Evolutionary conservation across 2,113 vertebrate species (phyloP).

Genomic region (Oncorhynchus mykiss): DNA sequence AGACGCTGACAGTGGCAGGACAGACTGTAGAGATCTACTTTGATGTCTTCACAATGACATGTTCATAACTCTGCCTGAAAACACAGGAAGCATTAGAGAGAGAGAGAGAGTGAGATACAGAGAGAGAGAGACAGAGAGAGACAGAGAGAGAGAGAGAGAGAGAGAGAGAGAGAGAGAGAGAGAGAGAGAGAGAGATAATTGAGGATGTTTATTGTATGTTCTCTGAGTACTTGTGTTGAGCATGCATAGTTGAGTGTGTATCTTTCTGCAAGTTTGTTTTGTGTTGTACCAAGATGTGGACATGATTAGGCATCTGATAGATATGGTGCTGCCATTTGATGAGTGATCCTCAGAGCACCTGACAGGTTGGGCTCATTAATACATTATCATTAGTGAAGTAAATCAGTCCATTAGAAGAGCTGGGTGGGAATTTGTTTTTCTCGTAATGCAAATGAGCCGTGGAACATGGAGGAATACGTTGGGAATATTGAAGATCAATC

Average conservation of each 20-base stretch:
- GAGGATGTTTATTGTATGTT: background rate
- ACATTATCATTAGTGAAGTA: slow-evolving; percentile 47
- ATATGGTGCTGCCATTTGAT: slow-evolving; percentile 21
- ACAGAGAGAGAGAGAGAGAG: background rate
- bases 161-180: background rate
- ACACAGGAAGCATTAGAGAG: too few species aligned
- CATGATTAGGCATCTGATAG: slow-evolving; percentile 14
- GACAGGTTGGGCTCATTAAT: slow-evolving; percentile 39
- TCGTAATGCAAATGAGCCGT: slow-evolving; percentile 50
- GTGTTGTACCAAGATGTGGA: slow-evolving; percentile 9
- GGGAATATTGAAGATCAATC: slow-evolving; percentile 48
- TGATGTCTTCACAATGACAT: too few species aligned
- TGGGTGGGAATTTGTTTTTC: slow-evolving; percentile 44
- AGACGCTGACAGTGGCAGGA: too few species aligned
- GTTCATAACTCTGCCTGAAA: too few species aligned
- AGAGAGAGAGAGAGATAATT: background rate
- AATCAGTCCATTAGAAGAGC: slow-evolving; percentile 32
- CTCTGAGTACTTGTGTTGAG: background rate
- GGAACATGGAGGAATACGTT: slow-evolving; percentile 32
- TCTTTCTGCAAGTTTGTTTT: background rate
- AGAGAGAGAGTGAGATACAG: background rate
- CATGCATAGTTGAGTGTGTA: slow-evolving; percentile 4
- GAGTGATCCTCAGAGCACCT: slow-evolving; percentile 26
- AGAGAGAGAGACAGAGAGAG: background rate
- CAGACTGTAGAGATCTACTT: too few species aligned